Conservation (phyloP, 2,113 vertebrate genomes). For the Sialia sialis region DNA sequence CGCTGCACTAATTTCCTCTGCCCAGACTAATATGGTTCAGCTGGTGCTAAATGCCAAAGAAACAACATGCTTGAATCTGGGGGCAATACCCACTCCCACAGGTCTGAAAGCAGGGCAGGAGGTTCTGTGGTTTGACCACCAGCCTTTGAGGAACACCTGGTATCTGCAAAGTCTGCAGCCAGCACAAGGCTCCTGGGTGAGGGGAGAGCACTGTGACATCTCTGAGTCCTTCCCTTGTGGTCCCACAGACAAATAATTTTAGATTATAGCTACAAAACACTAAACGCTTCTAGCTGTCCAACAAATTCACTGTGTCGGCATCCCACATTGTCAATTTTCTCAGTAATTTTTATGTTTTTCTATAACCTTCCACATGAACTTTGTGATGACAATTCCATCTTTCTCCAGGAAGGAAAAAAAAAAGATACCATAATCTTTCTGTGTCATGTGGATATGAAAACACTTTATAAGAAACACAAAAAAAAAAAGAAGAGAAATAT, state of each 20-base stretch:
- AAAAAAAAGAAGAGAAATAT: neutral
- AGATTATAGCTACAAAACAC: neutral
- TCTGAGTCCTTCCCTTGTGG: neutral
- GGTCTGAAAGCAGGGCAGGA: neutral
- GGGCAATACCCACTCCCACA: neutral
- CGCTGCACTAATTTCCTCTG: neutral
- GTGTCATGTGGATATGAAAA: neutral
- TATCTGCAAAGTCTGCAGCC: neutral
- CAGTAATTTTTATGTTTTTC: neutral
- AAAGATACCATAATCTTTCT: neutral
- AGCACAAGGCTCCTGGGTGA: neutral
- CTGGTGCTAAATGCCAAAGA: neutral
- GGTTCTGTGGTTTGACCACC: neutral
- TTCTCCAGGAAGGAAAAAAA: neutral
- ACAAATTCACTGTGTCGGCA: neutral
- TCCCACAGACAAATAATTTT: neutral
- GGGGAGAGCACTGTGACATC: rapidly evolving
- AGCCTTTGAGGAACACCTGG: neutral
- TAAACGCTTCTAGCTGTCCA: neutral
- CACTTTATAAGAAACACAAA: neutral
- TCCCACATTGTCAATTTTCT: neutral
- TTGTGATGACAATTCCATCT: neutral
- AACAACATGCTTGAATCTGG: neutral
- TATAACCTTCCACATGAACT: neutral
- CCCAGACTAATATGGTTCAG: neutral